Base-by-base conservation (phyloP, 2,797 vertebrate genomes). In the Gila robusta region DNA sequence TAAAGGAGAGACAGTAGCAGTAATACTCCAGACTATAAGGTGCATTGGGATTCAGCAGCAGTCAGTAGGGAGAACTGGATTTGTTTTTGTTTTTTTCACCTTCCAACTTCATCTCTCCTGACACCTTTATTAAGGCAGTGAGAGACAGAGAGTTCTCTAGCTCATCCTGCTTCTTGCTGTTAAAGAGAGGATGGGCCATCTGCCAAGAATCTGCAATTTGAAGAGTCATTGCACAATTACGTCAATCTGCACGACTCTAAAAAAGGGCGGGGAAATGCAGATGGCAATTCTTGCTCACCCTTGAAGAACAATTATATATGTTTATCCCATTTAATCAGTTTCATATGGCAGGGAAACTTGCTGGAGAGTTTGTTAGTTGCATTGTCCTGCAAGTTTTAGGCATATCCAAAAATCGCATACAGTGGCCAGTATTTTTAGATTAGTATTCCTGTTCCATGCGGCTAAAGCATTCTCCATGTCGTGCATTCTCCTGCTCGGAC, bases 11-110 rank as follows among this genome's bases (percentile, higher is more conserved):
- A 62, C 52, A 59, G 67, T 80, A 77, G 80, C 77, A 78, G 62
- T 86, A 74, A 83, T 23, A 47, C 72, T 64, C n/a, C 23, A 77
- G 28, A 28, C 21, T 49, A 49, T 49, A 47, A 19, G 64, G 73
- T 64, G 44, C 83, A 5, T 37, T 70, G 54, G 74, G 39, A 81
- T 59, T 79, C 49, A 69, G 73, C 59, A 16, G 37, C 67, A 54
- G 64, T 44, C 86, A 41, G 41, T 39, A 14, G 54, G 84, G 70
- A 71, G 72, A 81, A 78, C 32, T 64, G 76, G 49, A 54, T 90
- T 81, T 84, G 86, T 90, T 82, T 86, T 87, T 81, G 64, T 87
- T 87, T 84, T 35, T 88, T 76, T 88, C 37, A n/a, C 59, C 71
- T 44, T 35, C 26, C 37, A 26, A 80, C 59, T 81, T 83, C 28